Conservation (phyloP, 92 coral and sea anemone species). For the Phenganax subtilis region DNA sequence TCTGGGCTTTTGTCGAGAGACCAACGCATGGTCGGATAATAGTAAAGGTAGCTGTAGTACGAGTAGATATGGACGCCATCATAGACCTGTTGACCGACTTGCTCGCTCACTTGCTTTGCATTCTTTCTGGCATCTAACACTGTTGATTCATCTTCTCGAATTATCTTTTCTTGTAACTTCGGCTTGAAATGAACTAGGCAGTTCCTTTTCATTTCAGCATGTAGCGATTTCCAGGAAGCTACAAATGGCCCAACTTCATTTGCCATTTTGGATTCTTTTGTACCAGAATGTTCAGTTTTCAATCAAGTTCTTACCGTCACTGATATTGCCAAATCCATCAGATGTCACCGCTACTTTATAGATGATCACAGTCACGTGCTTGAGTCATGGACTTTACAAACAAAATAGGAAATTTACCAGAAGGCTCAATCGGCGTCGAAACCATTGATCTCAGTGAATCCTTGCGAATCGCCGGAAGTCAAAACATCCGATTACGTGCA, state of each 20-base stretch:
- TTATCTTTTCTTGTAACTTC: background rate
- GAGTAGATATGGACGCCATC: background rate
- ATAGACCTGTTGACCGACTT: background rate
- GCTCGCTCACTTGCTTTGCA: background rate
- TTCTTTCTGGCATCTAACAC: background rate
- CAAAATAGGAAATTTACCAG: too few species aligned
- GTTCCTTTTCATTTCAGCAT: background rate
- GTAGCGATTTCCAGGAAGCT: background rate
- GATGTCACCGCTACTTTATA: background rate
- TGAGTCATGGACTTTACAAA: too few species aligned
- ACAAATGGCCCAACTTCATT: background rate
- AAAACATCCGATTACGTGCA: too few species aligned
- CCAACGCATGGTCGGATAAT: background rate
- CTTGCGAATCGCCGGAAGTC: too few species aligned
- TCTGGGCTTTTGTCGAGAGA: background rate
- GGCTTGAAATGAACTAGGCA: background rate
- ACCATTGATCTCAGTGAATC: too few species aligned
- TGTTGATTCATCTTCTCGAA: background rate
- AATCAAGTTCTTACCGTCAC: background rate
- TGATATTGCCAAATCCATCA: background rate
- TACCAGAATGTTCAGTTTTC: background rate
- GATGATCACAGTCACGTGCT: background rate
- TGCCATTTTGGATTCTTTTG: background rate
- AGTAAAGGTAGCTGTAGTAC: background rate
- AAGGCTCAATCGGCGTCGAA: too few species aligned